A percentile compares a stretch with the other conserved stretches of the same genome.
Conservation (phyloP, 2,113 vertebrate genomes). For the Callorhinus ursinus region DNA sequence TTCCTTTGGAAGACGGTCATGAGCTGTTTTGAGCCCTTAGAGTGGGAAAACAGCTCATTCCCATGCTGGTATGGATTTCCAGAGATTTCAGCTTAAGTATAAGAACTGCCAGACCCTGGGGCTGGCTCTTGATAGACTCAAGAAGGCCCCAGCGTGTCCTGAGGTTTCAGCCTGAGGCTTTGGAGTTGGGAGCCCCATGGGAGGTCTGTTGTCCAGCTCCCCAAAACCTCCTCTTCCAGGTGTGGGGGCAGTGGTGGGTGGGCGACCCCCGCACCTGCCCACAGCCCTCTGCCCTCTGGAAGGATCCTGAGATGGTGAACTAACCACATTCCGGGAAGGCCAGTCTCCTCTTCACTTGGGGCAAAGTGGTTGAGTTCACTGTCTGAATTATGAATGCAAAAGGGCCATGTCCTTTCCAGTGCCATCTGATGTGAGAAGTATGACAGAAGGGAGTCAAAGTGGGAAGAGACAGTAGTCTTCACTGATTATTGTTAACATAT, state of each 20-base stretch:
- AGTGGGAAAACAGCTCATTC: not conserved
- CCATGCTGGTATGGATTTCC: not conserved
- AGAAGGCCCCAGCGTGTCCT: not conserved
- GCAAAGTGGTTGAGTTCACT: not conserved
- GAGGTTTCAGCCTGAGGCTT: not conserved
- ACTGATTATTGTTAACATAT: not conserved
- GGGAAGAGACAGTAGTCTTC: not conserved
- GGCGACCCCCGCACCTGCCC: not conserved
- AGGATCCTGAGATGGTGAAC: not conserved
- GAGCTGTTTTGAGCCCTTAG: not conserved
- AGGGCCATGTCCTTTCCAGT: not conserved
- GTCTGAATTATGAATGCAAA: not conserved
- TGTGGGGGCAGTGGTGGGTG: not conserved
- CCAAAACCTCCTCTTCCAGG: not conserved
- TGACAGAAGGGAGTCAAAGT: not conserved
- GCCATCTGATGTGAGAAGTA: not conserved
- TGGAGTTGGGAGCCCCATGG: not conserved
- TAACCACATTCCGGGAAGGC: not conserved
- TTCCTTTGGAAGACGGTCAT: not conserved
- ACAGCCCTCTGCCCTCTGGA: not conserved
- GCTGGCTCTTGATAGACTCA: not conserved
- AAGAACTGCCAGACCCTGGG: not conserved
- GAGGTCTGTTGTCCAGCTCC: not conserved
- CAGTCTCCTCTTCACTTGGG: not conserved
- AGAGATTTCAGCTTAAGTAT: not conserved